Evolutionary conservation across 2,113 vertebrate genomes (phyloP).

Genomic region (Gulo gulo): DNA sequence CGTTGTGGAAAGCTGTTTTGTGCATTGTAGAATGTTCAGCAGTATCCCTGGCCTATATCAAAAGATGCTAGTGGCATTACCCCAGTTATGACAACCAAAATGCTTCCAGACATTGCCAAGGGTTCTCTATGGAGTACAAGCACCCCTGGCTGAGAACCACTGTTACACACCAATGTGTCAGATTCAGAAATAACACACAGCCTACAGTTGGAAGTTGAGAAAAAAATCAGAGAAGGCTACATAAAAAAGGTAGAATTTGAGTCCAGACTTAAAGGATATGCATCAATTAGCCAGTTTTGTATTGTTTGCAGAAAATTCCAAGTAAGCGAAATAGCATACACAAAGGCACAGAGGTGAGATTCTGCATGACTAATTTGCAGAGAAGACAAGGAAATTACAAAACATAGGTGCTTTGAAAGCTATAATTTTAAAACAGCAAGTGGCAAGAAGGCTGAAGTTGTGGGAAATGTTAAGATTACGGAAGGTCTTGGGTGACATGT

Average conservation of each 20-base stretch:
- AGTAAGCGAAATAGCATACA: neutral
- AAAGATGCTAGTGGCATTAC: neutral
- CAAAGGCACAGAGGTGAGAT: neutral
- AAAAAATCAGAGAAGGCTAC: neutral
- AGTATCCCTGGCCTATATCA: neutral
- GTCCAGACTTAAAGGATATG: neutral
- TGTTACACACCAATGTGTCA: neutral
- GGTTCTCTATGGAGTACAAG: neutral
- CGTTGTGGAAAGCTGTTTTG: neutral
- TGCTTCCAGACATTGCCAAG: neutral
- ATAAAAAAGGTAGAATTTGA: neutral
- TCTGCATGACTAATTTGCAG: neutral
- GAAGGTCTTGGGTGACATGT: neutral
- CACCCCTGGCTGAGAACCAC: neutral
- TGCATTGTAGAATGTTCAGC: too few species aligned
- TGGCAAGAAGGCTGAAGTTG: neutral
- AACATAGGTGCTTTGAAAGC: neutral
- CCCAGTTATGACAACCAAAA: neutral
- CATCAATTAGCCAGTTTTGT: neutral
- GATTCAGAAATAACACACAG: neutral
- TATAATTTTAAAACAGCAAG: conserved; percentile 5
- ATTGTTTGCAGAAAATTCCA: neutral
- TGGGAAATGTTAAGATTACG: neutral
- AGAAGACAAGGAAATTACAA: neutral
- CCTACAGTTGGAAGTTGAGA: neutral